A percentile compares a stretch with the other conserved stretches of the same genome.
Conservation (phyloP, 1,140 invertebrate genomes). For the Trichomalopsis sarcophagae region DNA sequence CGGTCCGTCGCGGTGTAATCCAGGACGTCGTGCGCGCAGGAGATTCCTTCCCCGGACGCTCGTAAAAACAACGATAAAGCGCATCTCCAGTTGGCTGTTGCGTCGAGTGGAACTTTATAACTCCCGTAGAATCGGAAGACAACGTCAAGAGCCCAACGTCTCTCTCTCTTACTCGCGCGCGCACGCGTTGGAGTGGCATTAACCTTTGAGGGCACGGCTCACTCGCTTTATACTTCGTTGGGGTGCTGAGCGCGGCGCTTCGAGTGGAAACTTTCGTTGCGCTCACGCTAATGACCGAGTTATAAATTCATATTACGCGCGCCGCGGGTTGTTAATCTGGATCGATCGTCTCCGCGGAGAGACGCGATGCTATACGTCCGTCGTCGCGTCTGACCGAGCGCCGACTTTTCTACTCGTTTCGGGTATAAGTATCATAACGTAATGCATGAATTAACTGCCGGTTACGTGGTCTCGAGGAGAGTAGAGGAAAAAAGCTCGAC, state of each 20-base stretch:
- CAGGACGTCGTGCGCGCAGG: neutral
- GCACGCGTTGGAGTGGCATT: slow-evolving; percentile 8
- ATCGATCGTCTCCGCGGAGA: neutral
- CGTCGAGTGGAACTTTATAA: slow-evolving; percentile 23
- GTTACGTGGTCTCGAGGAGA: too few species aligned
- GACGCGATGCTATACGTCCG: neutral
- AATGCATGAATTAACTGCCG: neutral
- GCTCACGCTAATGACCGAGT: slow-evolving; percentile 10
- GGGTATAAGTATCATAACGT: too few species aligned
- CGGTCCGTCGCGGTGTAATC: neutral
- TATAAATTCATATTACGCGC: slow-evolving; percentile 9
- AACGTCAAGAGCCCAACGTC: neutral
- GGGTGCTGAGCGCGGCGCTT: neutral
- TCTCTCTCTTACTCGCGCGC: too few species aligned
- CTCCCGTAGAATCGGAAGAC: slow-evolving; percentile 17
- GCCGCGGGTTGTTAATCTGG: neutral
- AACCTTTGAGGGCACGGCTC: neutral
- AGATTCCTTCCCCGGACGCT: neutral
- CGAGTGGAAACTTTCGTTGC: slow-evolving; percentile 1
- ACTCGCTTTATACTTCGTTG: neutral
- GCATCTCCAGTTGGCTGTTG: neutral
- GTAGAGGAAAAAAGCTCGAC: too few species aligned
- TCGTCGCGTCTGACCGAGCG: neutral
- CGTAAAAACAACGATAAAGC: slow-evolving; percentile 30
- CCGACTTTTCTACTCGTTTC: neutral